A percentile compares a stretch with the other conserved stretches of the same genome.
These are phyloP conservation scores for Probaryconus sp. DNA, from an alignment of 1,140 invertebrate species.

Conservation along the genomic window DNA sequence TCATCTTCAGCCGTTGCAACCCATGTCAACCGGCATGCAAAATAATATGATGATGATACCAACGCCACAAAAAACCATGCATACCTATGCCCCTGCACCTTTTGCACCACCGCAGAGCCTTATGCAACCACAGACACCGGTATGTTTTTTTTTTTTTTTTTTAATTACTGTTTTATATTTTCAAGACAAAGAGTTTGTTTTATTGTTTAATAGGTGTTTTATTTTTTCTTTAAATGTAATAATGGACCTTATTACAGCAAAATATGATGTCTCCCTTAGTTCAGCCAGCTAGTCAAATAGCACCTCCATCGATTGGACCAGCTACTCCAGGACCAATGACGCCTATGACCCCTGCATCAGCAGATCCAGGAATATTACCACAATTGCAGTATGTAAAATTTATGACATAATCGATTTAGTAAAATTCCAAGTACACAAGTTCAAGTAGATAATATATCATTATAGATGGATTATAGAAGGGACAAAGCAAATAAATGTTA, in stretches of 20 bases:
- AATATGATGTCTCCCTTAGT: slow-evolving; percentile 91
- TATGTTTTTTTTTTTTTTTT: slow-evolving; percentile 72
- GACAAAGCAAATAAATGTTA: too few relatives aligned
- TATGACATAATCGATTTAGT: not conserved
- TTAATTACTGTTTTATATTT: slow-evolving; percentile 10
- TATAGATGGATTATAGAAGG: too few relatives aligned
- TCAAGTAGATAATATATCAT: too few relatives aligned
- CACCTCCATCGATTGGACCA: slow-evolving; percentile 82
- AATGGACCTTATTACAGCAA: too few relatives aligned
- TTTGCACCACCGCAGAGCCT: slow-evolving; percentile 86
- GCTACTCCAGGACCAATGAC: slow-evolving; percentile 91
- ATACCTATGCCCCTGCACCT: slow-evolving; percentile 82
- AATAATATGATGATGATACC: slow-evolving; percentile 77
- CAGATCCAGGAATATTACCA: slow-evolving; percentile 95
- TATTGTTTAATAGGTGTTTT: slow-evolving; percentile 47
- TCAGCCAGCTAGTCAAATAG: slow-evolving; percentile 80
- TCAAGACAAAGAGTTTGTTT: slow-evolving; percentile 10
- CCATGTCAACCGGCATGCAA: slow-evolving; percentile 79
- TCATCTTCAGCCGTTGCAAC: slow-evolving; percentile 80
- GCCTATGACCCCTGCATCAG: slow-evolving; percentile 95
- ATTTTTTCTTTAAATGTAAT: too few relatives aligned
- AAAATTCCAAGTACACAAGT: too few relatives aligned
- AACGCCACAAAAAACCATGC: slow-evolving; percentile 84
- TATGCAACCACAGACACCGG: slow-evolving; percentile 93
- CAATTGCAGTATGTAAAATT: slow-evolving; percentile 88